Evolutionary conservation across 2,113 vertebrate genomes (phyloP), one percentile per base, ranked within the genome.

Genomic region (Xerus inauris): DNA sequence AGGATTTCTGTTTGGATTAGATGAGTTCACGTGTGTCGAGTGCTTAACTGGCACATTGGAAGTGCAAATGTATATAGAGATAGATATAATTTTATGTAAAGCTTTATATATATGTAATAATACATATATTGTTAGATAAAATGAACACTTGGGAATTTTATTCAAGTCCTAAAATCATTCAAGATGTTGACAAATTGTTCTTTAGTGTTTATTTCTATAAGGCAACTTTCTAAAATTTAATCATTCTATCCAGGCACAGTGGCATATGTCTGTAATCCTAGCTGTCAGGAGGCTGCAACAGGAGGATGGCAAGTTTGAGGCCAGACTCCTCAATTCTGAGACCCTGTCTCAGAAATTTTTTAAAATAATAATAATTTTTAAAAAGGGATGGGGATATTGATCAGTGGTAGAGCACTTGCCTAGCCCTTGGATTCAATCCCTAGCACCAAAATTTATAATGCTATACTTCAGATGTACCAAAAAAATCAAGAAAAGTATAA

Each of bases 101-200:
- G 28, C 4, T 59, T 19, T 10, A 8, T 32, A 72, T 62, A 71
- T 42, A 47, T 32, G 30, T 42, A 62, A 62, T 62, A 62, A 88
- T 67, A 38, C 26, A 47, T 57, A 67, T 35, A 14, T 54, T 54
- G 26, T 42, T 82, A 86, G 81, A 77, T 49, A 91, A 62, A 92
- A 77, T 77, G 54, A 89, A 76, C 42, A 32, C 9, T 57, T 76
- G 5, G 84, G 20, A 54, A 89, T 65, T 72, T 94, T 51, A 87
- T 54, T 87, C 47, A 96, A 86, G 16, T 95, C 42, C 28, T 96
- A 28, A n/a, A n/a, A 26, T 64, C 45, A n/a, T 40, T 96, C 10
- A 91, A 97, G 71, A n/a, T 80, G 16, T 76, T 51, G 40, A 77
- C 79, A 87, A 88, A 94, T 47, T 35, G 42, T 54, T 32, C 59